Base-by-base conservation (phyloP, 2,888 invertebrate species). In the Falcaria lacertinaria region DNA sequence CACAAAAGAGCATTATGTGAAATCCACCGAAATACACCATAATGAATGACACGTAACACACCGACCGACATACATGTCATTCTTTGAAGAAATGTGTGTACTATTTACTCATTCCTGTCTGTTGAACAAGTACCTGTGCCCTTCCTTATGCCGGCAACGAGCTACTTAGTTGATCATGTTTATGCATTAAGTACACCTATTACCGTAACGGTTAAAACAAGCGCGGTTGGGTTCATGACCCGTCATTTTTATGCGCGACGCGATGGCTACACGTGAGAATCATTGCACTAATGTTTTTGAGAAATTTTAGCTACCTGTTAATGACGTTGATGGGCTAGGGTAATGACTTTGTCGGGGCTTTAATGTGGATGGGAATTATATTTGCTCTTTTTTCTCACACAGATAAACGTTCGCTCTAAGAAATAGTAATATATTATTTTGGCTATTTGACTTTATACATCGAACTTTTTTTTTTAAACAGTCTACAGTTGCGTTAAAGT, bases 241-340 rank as follows among this genome's bases (percentile, higher is more conserved):
- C 33, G 50, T 49, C 57, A 56, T 63, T 65, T 64, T 60, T 58
- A 63, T 58, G 53, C 51, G 50, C 53, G 44, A 40, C 41, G 36
- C 47, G 47, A 8, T 15, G 37, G 14, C 22, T 47, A 53, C 60
- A 69, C 63, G 64, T 72, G 70, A 65, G 69, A 69, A 70, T 54
- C 47, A 48, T 58, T 56, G 53, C 56, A 50, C 47, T 50, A 42
- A 43, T 50, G 39, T 61, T 66, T 62, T 52, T 42, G 50, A 28
- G 11, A 62, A 59, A 64, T 50, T 44, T 35, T 48, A 45, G 55
- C 45, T 52, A 52, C 44, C n/a, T 42, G 50, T 47, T 50, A 39
- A 54, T 50, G 45, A 47, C 44, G 45, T 45, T 40, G 33, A 22
- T 48, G 48, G 43, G 44, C 44, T 41, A 33, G 38, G 45, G 44